Percentiles rank a stretch among this genome's conserved stretches.
Evolutionary conservation across 53 echinoderm and acorn worm genomes (phyloP).

Genomic region (Henricia sp.): DNA sequence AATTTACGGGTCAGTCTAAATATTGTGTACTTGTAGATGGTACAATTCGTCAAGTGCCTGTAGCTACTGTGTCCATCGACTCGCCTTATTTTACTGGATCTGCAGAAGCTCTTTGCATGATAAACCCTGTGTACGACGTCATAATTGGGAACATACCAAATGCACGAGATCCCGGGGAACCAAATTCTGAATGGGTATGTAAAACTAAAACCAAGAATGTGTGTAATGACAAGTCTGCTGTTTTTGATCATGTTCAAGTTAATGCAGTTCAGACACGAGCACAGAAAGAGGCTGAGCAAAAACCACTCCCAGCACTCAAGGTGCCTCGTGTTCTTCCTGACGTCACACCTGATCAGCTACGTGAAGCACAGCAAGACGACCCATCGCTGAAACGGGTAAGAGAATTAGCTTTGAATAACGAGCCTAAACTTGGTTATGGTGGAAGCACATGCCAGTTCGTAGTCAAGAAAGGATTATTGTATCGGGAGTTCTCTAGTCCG

Average conservation of each 20-base stretch:
- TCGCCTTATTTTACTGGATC: constrained; percentile 5
- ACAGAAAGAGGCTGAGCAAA: neutral
- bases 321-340: constrained; percentile 34
- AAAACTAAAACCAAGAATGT: neutral
- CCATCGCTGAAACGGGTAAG: neutral
- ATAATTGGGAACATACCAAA: neutral
- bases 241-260: neutral
- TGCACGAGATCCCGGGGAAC: neutral
- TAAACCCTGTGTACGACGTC: constrained; percentile 31
- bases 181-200: neutral
- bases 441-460: neutral
- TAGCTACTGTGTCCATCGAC: neutral
- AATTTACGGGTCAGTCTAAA: neutral
- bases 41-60: neutral
- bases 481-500: constrained; percentile 15
- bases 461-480: constrained; percentile 17
- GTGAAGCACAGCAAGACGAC: constrained; percentile 36
- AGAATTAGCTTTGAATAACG: neutral
- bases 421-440: neutral
- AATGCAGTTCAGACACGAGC: constrained; percentile 8
- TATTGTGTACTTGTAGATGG: no score
- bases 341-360: constrained; percentile 20
- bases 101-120: constrained; percentile 24
- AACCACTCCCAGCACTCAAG: constrained; percentile 19
- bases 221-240: no score